Evolutionary conservation across 2,888 invertebrate species (phyloP), one percentile per base, ranked within the genome.

Genomic region (Agrenia bidenticulata): DNA sequence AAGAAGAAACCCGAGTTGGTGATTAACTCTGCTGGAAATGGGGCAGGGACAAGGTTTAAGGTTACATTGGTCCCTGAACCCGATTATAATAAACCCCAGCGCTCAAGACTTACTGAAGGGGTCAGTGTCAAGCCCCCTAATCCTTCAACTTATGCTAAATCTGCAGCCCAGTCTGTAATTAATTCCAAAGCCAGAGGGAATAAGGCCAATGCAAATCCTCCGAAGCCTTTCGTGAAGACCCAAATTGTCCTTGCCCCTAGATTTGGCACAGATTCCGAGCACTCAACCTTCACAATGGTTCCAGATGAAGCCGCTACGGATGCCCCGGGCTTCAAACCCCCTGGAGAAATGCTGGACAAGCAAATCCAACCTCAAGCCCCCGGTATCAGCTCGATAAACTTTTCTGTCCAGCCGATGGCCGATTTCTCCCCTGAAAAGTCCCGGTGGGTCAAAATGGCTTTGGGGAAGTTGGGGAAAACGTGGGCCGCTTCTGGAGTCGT

Each of bases 381-480:
- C 15, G 51, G 11, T 51, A 51, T 15, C 32, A 11, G 32, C 5
- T 32, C 32, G 11, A 11, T 32, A 7, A 32, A 32, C 32, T 32
- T 32, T 11, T 32, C 32, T 4, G 32, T 32, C 11, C 5, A 32
- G 51, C 51, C 17, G 51, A 23, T 21, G 23, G 51, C 4, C 13
- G 24, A 23, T 13, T 55, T 55, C 27, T 26, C 55, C 5, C 55
- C 56, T 7, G 56, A 4, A 19, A 57, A 57, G 23, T 21, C 56
- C 4, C 21, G 19, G 19, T 57, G 56, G 56, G 56, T 57, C 19
- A 27, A 57, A 19, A n/a, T 17, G 13, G 56, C 56, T 11, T 9
- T 57, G 23, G 56, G 39, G 32, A 57, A 57, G n/a, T 39, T 57
- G 39, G 45, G 45, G 4, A 45, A 45, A 5, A 15, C 45, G 4